These are phyloP conservation scores for Helogale parvula DNA, from an alignment of 2,113 vertebrate genomes.

Conservation along the genomic window DNA sequence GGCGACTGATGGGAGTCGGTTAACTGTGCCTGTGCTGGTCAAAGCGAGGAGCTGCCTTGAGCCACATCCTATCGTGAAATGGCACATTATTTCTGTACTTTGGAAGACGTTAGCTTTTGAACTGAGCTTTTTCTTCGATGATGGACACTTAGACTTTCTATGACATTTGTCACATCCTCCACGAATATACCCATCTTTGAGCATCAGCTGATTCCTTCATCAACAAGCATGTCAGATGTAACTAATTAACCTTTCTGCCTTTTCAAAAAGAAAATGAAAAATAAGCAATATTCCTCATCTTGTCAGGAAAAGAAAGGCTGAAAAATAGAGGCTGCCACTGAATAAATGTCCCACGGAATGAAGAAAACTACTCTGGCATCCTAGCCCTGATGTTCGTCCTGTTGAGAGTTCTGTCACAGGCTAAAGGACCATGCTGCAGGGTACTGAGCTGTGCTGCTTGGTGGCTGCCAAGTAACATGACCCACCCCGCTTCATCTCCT, in stretches of 20 bases:
- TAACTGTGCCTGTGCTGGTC: background rate
- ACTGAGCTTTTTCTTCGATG: background rate
- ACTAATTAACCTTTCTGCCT: background rate
- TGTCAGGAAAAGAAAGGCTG: background rate
- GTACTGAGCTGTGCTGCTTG: background rate
- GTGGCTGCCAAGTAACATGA: background rate
- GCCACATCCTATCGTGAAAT: rapidly evolving
- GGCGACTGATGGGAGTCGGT: background rate
- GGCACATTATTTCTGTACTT: background rate
- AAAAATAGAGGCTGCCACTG: background rate
- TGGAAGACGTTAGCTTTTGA: background rate
- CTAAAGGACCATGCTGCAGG: rapidly evolving
- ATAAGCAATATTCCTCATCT: background rate
- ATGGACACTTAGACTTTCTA: background rate
- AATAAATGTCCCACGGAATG: background rate
- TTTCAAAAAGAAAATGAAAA: background rate
- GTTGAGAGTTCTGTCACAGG: background rate
- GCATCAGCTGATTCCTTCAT: background rate
- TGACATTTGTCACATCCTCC: background rate
- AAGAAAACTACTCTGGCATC: background rate
- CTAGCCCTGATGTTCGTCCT: background rate
- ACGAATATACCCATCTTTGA: background rate
- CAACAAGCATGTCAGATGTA: background rate
- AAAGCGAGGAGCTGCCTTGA: background rate
- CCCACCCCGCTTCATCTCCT: rapidly evolving